phyloP scores from a whole-genome alignment of 1,140 invertebrate genomes.

The Ceratosolen fusciceps region DNA sequence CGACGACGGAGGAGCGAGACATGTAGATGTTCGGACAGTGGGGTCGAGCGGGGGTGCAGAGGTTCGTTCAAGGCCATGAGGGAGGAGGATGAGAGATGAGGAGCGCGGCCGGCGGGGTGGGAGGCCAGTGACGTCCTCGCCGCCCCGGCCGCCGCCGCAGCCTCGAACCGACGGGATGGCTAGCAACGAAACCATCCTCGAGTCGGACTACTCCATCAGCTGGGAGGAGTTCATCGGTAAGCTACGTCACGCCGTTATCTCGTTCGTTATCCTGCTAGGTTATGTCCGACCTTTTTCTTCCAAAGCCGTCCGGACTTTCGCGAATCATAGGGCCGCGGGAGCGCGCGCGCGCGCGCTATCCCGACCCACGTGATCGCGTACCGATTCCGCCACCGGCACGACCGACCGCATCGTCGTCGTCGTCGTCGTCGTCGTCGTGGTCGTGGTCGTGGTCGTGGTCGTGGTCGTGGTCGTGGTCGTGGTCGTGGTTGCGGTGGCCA shows the following conservation, averaged over 20 bases:
- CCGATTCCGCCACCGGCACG: too few species aligned
- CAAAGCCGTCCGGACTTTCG: too few species aligned
- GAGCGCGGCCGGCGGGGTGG: conserved; percentile 17
- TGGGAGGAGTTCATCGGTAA: conserved; percentile 74
- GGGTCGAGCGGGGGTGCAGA: not conserved
- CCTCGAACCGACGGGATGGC: conserved; percentile 37
- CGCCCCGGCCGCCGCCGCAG: conserved; percentile 3
- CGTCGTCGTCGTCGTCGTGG: too few species aligned
- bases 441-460: too few species aligned
- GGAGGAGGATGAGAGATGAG: conserved; percentile 44
- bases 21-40: not conserved
- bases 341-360: too few species aligned
- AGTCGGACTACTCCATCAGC: conserved; percentile 71
- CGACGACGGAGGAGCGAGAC: not conserved
- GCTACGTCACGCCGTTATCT: conserved; percentile 45
- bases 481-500: too few species aligned
- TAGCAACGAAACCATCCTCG: conserved; percentile 55
- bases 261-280: not conserved
- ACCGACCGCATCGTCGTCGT: too few species aligned
- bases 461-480: too few species aligned
- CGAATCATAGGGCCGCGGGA: too few species aligned
- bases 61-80: conserved; percentile 3
- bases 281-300: not conserved
- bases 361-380: too few species aligned
- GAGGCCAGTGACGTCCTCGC: too few species aligned